phyloP scores from a whole-genome alignment of 1,140 invertebrate species.

The Zelostemma sp. region DNA sequence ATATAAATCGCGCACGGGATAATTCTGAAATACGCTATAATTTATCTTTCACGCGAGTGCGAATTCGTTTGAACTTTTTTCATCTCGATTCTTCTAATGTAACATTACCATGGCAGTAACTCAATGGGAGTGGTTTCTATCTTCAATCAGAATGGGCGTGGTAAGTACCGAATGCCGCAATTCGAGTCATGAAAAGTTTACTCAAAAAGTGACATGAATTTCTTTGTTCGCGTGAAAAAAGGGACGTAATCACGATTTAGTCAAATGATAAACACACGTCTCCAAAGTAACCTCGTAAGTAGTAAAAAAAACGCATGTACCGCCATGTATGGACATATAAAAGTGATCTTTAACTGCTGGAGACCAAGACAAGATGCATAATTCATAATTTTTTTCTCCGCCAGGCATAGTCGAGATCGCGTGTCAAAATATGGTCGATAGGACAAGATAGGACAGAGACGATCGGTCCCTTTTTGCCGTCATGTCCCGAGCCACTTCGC shows the following conservation, averaged over 20 bases:
- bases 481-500: constrained; percentile 49
- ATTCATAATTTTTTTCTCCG: too few species aligned
- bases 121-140: constrained; percentile 61
- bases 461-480: constrained; percentile 51
- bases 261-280: too few species aligned
- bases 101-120: constrained; percentile 23
- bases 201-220: too few species aligned
- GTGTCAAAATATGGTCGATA: constrained; percentile 27
- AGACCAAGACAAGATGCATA: constrained; percentile 24
- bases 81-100: background rate
- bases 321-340: too few species aligned
- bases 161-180: constrained; percentile 32
- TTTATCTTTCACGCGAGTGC: too few species aligned
- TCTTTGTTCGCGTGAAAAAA: too few species aligned
- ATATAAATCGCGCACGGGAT: too few species aligned
- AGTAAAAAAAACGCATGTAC: too few species aligned
- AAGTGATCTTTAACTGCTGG: background rate
- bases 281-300: too few species aligned
- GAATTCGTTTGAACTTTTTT: background rate
- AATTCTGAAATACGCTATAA: too few species aligned
- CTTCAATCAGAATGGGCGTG: constrained; percentile 62
- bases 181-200: too few species aligned
- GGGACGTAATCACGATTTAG: too few species aligned
- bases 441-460: constrained; percentile 19
- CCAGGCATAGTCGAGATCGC: constrained; percentile 17